Evolutionary conservation across 2,888 invertebrate genomes (phyloP), one percentile per base, ranked within the genome.

Genomic region (Ochropacha duplaris): DNA sequence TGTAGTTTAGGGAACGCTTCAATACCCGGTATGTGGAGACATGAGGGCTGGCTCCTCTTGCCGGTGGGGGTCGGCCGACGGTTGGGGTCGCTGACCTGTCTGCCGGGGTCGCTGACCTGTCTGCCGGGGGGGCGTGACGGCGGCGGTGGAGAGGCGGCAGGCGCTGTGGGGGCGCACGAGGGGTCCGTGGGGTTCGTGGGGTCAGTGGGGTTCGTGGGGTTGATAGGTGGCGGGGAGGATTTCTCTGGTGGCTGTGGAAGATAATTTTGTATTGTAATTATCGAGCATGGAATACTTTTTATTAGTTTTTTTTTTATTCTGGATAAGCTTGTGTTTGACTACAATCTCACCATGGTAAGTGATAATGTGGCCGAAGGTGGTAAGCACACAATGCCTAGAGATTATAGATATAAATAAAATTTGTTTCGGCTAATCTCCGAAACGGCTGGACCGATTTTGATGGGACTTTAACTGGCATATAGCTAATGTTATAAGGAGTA

Each of bases 11-110:
- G 95, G 86, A 95, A 96, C 59, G 96, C 96, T 72, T 96, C 96
- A 52, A 97, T 96, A 49, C 96, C 96, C 50, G 96, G 95, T 71
- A 97, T 96, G 84, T 96, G 96, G 36, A 97, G 93, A 78, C 95
- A 96, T 76, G 95, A 68, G 0, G 65, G 61, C 22, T 65, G 65
- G 31, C 68, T 72, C 19, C 44, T 44, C 19, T 19, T 3, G 9
- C 44, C 19, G 9, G 44, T 16, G 16, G 19, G 44, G 44, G 9
- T 9, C 8, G 44, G 44, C 9, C 44, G n/a, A 8, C 44, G 19
- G 44, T 44, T 44, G 19, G 44, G 44, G 44, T 44, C 44, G 2
- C 19, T 44, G 39, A 39, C 4, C 39, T 39, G 39, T 5, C 39
- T 4, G 39, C 6, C 6, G 6, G 66, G 71, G 69, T 66, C n/a